These are phyloP conservation scores for Tetranychus piercei DNA, from an alignment of 2,888 invertebrate species.

Conservation along the genomic window DNA sequence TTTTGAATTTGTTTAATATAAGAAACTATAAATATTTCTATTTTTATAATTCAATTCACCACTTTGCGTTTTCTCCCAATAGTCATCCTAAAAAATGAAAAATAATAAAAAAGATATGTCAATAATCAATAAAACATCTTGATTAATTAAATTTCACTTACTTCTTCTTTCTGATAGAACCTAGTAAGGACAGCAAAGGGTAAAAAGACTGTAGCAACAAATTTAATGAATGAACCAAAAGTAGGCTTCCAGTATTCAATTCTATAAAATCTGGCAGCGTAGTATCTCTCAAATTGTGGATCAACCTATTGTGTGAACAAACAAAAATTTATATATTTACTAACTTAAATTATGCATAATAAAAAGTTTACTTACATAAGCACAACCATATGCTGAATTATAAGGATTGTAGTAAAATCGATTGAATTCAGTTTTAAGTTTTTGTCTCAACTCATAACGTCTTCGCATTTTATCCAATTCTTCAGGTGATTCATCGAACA, in stretches of 20 bases:
- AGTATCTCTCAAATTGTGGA: slow-evolving; percentile 50
- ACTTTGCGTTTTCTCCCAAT: not conserved
- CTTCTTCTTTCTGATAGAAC: not conserved
- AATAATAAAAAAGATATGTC: not conserved
- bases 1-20: not conserved
- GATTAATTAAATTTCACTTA: not conserved
- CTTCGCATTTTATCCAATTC: slow-evolving; percentile 16
- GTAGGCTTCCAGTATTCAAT: slow-evolving; percentile 50
- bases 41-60: not conserved
- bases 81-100: not conserved
- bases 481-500: slow-evolving; percentile 17
- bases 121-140: not conserved
- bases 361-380: slow-evolving; percentile 9
- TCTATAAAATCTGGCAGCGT: slow-evolving; percentile 48
- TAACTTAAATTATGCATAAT: not conserved
- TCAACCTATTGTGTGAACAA: slow-evolving; percentile 47
- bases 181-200: not conserved
- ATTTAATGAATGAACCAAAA: slow-evolving; percentile 30
- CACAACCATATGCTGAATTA: slow-evolving; percentile 4
- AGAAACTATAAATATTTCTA: not conserved
- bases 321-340: not conserved
- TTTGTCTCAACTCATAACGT: slow-evolving; percentile 16
- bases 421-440: slow-evolving; percentile 18
- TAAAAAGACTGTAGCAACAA: not conserved
- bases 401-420: slow-evolving; percentile 16